Evolutionary conservation across 1,140 invertebrate species (phyloP).

Genomic region (Atta texana): DNA sequence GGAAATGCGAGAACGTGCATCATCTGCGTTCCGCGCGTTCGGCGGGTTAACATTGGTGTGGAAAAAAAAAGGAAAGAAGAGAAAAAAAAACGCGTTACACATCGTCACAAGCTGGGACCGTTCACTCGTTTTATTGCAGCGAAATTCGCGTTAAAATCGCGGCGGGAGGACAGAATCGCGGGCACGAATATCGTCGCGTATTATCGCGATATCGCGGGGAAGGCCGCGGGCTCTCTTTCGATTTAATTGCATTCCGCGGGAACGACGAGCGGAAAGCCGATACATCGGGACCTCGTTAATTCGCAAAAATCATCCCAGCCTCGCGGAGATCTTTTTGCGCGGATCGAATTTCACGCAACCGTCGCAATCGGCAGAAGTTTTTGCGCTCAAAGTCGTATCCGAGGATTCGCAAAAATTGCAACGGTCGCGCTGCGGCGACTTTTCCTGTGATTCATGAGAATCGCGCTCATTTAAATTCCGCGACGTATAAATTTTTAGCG

Average conservation of each 20-base stretch:
- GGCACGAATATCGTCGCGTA: conserved; percentile 4
- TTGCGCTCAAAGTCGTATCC: conserved; percentile 8
- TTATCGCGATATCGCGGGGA: conserved; percentile 37
- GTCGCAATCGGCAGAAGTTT: conserved; percentile 13
- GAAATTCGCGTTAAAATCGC: conserved; percentile 43
- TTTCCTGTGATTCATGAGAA: background rate
- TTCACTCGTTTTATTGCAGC: conserved; percentile 19
- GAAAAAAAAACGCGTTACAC: conserved; percentile 30
- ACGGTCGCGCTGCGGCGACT: background rate
- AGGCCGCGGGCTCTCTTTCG: conserved; percentile 59
- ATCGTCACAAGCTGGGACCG: conserved; percentile 5
- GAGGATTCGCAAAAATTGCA: conserved; percentile 25
- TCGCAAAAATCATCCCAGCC: conserved; percentile 66
- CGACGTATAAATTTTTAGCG: background rate
- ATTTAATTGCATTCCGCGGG: conserved; percentile 71
- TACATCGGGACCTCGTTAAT: conserved; percentile 70
- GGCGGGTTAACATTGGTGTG: conserved; percentile 19
- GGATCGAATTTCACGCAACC: conserved; percentile 63
- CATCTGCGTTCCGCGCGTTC: conserved; percentile 43
- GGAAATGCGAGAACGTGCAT: conserved; percentile 39
- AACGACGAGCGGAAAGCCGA: conserved; percentile 45
- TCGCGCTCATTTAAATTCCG: background rate
- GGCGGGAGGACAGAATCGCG: background rate
- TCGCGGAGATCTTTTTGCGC: conserved; percentile 61
- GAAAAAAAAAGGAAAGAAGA: background rate